phyloP scores from a whole-genome alignment of 2,888 invertebrate genomes.

The Noctua fimbriata region DNA sequence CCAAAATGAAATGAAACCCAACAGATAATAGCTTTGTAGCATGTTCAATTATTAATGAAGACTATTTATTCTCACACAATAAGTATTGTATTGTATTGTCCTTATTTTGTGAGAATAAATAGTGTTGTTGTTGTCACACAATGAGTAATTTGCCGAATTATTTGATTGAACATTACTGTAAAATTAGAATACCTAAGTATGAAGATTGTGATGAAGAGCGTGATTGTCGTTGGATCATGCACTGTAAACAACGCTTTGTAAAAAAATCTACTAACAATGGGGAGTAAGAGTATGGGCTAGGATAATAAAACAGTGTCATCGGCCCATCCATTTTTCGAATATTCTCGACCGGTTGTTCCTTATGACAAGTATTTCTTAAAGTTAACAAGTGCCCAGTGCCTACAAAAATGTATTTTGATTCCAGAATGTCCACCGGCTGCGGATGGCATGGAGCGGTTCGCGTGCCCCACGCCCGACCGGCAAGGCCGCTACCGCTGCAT shows the following conservation, averaged over 20 bases:
- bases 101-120: too few species aligned
- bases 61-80: constrained; percentile 25
- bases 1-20: constrained; percentile 26
- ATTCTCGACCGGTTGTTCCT: background rate
- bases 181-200: background rate
- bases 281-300: background rate
- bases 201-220: background rate
- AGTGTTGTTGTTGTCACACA: background rate
- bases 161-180: background rate
- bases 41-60: constrained; percentile 35
- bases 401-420: constrained; percentile 72
- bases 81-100: background rate
- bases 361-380: background rate
- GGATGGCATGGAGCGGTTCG: constrained; percentile 98
- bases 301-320: background rate
- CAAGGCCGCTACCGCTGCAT: constrained; percentile 98
- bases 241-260: background rate
- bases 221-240: background rate
- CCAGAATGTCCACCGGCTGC: constrained; percentile 97
- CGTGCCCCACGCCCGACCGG: constrained; percentile 97
- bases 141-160: constrained; percentile 3
- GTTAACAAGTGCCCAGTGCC: background rate
- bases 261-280: background rate
- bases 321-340: background rate
- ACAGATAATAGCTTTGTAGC: constrained; percentile 26